Base-by-base conservation (phyloP, 23 tunicate species). In the Oikopleura dioica region DNA sequence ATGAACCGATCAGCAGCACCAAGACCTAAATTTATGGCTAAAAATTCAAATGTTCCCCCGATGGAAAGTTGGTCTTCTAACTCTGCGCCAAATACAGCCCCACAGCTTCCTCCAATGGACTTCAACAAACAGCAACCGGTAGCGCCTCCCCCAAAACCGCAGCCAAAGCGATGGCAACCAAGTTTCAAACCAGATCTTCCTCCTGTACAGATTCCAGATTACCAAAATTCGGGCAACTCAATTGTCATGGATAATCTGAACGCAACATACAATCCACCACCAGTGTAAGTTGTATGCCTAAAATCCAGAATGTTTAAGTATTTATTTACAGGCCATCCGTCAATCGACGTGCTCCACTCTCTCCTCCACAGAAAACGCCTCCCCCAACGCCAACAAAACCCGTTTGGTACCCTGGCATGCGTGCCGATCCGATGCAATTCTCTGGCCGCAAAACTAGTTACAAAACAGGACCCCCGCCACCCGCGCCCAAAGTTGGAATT, bases 341-440 rank as follows among this genome's bases (percentile, higher is more conserved):
- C n/a, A n/a, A n/a, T n/a, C n/a, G n/a, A n/a, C n/a, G n/a, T n/a
- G n/a, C n/a, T n/a, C n/a, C n/a, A n/a, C n/a, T n/a, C n/a, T n/a
- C n/a, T n/a, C 16, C 55, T 21, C 9, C 9, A 44, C 55, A 44
- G 55, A 44, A 44, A 44, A 44, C 55, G 55, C 55, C 32, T 12
- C 72, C 72, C 5, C 72, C 72, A 63, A 63, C 72, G 33, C 72
- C 72, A 24, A 63, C 72, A 63, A 63, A 63, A 63, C 72, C 72
- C 2, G 26, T 31, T 5, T 63, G 72, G 72, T 63, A 12, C 26
- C 72, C 72, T 24, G 72, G 72, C 2, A 63, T 63, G 72, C 16
- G 26, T 2, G 32, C 72, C 4, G 72, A 63, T 63, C 72, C 72
- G 33, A 63, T 12, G 16, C 72, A 63, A 63, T 63, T 63, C 26